Conservation (phyloP, 2,888 invertebrate species). For the Ochlodes sylvanus region DNA sequence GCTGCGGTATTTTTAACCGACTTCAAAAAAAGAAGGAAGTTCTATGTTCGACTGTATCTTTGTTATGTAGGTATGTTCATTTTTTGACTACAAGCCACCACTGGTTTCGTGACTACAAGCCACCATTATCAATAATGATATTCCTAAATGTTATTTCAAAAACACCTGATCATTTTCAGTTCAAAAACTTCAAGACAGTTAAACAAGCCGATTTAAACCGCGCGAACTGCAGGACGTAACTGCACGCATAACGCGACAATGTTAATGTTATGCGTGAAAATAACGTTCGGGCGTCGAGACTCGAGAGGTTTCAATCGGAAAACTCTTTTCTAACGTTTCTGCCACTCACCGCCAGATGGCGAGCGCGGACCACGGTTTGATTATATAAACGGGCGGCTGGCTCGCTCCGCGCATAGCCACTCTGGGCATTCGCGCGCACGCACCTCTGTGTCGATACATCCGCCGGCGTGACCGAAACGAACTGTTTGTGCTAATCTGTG, state of each 20-base stretch:
- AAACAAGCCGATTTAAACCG: slow-evolving; percentile 44
- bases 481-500: slow-evolving; percentile 69
- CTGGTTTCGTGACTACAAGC: too few species aligned
- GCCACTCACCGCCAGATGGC: slow-evolving; percentile 76
- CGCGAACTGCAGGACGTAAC: not conserved
- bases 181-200: slow-evolving; percentile 27
- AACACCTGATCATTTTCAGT: too few species aligned
- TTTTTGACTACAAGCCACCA: too few species aligned
- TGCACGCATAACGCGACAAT: not conserved
- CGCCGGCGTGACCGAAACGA: slow-evolving; percentile 52
- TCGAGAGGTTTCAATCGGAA: slow-evolving; percentile 47
- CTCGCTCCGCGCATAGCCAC: slow-evolving; percentile 71
- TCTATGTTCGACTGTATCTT: too few species aligned
- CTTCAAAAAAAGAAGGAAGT: too few species aligned
- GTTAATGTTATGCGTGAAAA: slow-evolving; percentile 23
- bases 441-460: slow-evolving; percentile 58
- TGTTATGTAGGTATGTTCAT: too few species aligned
- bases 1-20: too few species aligned
- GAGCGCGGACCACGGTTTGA: slow-evolving; percentile 58
- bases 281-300: not conserved
- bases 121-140: too few species aligned
- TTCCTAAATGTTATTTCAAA: too few species aligned
- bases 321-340: slow-evolving; percentile 52
- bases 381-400: slow-evolving; percentile 69
- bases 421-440: slow-evolving; percentile 64